Evolutionary conservation across 1,140 invertebrate genomes (phyloP).

Genomic region (Plutomurus gul): DNA sequence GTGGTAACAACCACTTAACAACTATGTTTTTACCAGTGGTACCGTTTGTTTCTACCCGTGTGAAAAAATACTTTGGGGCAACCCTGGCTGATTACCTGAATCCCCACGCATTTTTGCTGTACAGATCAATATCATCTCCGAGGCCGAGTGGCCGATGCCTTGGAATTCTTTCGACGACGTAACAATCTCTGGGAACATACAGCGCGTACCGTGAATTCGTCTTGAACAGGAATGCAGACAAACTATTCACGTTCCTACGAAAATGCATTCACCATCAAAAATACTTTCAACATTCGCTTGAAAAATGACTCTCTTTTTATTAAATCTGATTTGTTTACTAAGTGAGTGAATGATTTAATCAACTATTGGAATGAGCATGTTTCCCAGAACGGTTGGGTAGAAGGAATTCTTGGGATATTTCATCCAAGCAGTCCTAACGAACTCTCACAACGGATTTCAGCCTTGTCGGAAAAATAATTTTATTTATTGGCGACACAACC

Average conservation of each 20-base stretch:
- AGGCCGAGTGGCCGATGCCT: background rate
- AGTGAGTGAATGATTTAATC: too few relatives aligned
- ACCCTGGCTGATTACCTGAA: background rate
- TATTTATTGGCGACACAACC: too few relatives aligned
- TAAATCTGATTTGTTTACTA: too few relatives aligned
- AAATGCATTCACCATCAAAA: background rate
- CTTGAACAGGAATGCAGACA: background rate
- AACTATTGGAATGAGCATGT: too few relatives aligned
- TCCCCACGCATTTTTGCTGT: constrained; percentile 6
- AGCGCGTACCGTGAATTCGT: background rate
- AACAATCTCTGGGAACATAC: background rate
- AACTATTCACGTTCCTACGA: background rate
- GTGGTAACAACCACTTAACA: too few relatives aligned
- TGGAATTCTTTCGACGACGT: constrained; percentile 1
- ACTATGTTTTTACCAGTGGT: too few relatives aligned
- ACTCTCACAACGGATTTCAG: too few relatives aligned
- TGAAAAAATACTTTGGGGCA: background rate
- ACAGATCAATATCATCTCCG: background rate
- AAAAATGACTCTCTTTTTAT: too few relatives aligned
- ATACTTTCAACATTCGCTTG: background rate
- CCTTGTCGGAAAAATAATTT: too few relatives aligned
- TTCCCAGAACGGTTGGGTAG: too few relatives aligned
- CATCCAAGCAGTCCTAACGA: too few relatives aligned
- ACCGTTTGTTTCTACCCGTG: background rate
- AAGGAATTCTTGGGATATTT: too few relatives aligned